phyloP scores from a whole-genome alignment of 2,888 invertebrate species.

The Zhuqinia jingwanae region DNA sequence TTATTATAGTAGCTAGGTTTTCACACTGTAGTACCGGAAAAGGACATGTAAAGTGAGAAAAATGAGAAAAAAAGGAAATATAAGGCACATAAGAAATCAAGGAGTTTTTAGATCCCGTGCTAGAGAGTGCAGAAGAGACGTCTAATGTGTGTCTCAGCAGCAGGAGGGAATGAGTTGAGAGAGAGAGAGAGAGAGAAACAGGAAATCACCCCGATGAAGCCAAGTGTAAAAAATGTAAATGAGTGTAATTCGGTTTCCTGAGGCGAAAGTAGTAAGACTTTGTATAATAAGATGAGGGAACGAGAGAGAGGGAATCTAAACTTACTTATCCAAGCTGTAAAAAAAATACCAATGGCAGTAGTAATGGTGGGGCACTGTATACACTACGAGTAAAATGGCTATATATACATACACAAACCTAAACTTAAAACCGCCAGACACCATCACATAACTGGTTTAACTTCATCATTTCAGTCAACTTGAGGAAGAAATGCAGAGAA shows the following conservation, averaged over 20 bases:
- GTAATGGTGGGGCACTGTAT: too few relatives aligned
- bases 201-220: slow-evolving; percentile 74
- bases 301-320: not conserved
- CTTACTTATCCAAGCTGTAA: not conserved
- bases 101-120: slow-evolving; percentile 12
- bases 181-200: too few relatives aligned
- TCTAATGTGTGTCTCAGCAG: slow-evolving; percentile 49
- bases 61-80: slow-evolving; percentile 24
- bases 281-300: slow-evolving; percentile 58
- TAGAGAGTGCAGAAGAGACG: too few relatives aligned
- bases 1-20: too few relatives aligned
- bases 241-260: slow-evolving; percentile 74
- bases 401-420: not conserved
- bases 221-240: slow-evolving; percentile 76
- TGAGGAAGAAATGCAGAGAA: not conserved
- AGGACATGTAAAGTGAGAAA: slow-evolving; percentile 20
- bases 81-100: slow-evolving; percentile 25
- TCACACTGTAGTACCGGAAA: not conserved
- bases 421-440: not conserved
- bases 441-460: slow-evolving; percentile 6
- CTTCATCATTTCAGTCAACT: slow-evolving; percentile 52
- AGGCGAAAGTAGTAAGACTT: slow-evolving; percentile 57
- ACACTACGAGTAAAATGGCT: not conserved
- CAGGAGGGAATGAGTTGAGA: slow-evolving; percentile 62
- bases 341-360: slow-evolving; percentile 14